Base-by-base conservation (phyloP, 1,140 invertebrate species). In the Aculops lycopersici region DNA sequence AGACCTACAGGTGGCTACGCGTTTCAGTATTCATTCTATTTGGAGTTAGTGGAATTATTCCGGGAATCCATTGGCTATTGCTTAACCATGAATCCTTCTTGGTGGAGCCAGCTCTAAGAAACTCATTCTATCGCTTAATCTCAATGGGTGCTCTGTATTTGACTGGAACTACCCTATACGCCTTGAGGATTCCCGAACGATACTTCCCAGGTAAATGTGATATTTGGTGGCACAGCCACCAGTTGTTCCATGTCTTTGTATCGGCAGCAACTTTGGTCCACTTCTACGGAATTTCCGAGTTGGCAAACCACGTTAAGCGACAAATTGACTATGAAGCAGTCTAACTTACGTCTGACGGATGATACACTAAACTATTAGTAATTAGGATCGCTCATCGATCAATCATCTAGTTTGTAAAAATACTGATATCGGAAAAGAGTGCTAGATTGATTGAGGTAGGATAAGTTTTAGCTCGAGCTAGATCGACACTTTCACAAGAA, bases 11-110 rank as follows among this genome's bases (percentile, higher is more conserved):
- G 51, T 73, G 79, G 39, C 61, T 97, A n/a, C 61, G 84, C 53
- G 83, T 81, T 43, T 15, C 40, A 44, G 74, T 92, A 41, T 94
- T 94, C 56, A 76, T 83, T 66, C 74, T 71, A 43, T 84, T 92
- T 57, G 86, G 86, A 15, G 63, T 92, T 46, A 84, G 77, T 49
- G 84, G 83, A 15, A 74, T 92, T 21, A 72, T 92, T 51, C 86
- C 86, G 36, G 57, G 58, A 12, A 45, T 58, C 36, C 60, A 62
- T 45, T 62, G 59, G 44, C 24, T 31, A 31, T 31, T n/a, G 8
- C 24, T 31, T n/a, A 31, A 31, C n/a, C n/a, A 31, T n/a, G 24
- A 31, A 31, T n/a, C 8, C 8, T 8, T 31, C n/a, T 8, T 31
- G 8, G n/a, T 31, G 24, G 24, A 31, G n/a, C n/a, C 24, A 31